phyloP scores from a whole-genome alignment of 2,113 vertebrate species.

The Anarhynchus alexandrinus region DNA sequence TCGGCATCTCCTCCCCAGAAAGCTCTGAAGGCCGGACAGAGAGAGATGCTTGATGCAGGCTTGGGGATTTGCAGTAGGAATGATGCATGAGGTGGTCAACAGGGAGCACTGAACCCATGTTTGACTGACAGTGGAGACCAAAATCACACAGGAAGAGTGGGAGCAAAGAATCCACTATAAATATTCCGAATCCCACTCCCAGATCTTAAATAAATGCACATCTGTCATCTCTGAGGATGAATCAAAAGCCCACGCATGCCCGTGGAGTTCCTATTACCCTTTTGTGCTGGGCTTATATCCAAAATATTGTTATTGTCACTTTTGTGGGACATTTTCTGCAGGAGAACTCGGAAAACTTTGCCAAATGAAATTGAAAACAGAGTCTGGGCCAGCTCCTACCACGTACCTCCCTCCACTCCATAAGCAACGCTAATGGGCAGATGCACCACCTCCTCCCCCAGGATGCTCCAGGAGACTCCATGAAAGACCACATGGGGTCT shows the following conservation, averaged over 20 bases:
- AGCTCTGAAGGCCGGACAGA: no score
- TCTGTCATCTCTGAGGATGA: conserved; percentile 49
- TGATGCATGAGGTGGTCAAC: not conserved
- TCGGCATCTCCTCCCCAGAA: not conserved
- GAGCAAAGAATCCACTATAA: conserved; percentile 15
- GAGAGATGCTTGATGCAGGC: not conserved
- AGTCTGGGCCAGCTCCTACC: not conserved
- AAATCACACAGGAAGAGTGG: not conserved
- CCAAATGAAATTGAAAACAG: not conserved
- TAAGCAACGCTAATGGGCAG: accelerated
- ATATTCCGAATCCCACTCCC: not conserved
- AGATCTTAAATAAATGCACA: conserved; percentile 38
- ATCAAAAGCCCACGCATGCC: conserved; percentile 48
- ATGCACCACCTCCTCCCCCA: accelerated
- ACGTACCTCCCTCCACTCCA: not conserved
- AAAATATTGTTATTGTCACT: conserved; percentile 52
- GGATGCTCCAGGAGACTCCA: not conserved
- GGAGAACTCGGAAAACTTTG: not conserved
- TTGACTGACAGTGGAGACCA: not conserved
- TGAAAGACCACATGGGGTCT: accelerated
- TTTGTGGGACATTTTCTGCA: conserved; percentile 5
- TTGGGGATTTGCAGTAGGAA: not conserved
- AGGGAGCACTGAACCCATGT: not conserved
- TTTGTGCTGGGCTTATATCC: conserved; percentile 58
- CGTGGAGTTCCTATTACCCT: conserved; percentile 44